Percentiles rank a stretch among this genome's conserved stretches.
Conservation (phyloP, 1,140 invertebrate species). For the Ostrea edulis region DNA sequence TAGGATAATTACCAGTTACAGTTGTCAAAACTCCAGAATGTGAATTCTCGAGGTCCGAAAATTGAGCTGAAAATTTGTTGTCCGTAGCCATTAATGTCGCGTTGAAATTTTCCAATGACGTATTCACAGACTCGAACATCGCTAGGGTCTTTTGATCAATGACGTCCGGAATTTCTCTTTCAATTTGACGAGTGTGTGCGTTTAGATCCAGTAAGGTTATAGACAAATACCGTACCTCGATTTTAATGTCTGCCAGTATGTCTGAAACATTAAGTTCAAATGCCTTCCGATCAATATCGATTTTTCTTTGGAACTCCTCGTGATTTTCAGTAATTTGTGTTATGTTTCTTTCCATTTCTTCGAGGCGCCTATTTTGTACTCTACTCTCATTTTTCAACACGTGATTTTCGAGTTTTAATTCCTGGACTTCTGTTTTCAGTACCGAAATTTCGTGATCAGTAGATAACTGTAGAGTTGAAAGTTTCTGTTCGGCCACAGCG, state of each 20-base stretch:
- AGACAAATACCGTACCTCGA: background rate
- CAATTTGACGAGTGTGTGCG: background rate
- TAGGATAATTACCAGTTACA: background rate
- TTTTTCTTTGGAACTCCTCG: background rate
- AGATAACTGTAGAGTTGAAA: no score
- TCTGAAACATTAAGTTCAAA: background rate
- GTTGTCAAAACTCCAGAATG: background rate
- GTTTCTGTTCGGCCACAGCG: no score
- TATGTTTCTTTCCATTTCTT: background rate
- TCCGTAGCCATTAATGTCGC: background rate
- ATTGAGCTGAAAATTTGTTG: background rate
- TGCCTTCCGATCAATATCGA: background rate
- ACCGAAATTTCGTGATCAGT: no score
- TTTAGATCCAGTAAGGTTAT: background rate
- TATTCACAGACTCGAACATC: background rate
- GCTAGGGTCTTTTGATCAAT: background rate
- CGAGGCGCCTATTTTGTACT: background rate
- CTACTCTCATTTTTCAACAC: no score
- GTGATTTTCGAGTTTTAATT: no score
- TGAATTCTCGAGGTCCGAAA: background rate
- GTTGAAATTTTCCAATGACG: background rate
- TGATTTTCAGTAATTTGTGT: background rate
- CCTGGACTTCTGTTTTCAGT: no score
- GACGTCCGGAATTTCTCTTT: background rate
- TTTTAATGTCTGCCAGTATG: no score